Conservation (phyloP, 2,797 vertebrate species). For the Tenualosa thibaudeaui region DNA sequence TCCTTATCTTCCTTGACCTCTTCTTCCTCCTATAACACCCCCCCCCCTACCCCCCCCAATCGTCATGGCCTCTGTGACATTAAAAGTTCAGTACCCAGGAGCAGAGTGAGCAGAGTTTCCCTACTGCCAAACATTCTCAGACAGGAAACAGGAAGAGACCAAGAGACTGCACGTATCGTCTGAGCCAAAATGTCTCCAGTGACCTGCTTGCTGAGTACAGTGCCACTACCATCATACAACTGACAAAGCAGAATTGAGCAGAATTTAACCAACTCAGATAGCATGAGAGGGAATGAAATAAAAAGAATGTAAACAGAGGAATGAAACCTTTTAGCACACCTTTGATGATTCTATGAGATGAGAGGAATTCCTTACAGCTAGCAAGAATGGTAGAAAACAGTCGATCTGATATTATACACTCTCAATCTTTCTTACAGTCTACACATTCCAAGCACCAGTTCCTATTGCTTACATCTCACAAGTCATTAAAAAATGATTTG, state of each 20-base stretch:
- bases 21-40: slow-evolving; percentile 31
- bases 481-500: no score
- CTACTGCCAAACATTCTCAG: background rate
- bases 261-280: background rate
- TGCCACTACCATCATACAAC: background rate
- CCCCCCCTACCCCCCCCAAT: background rate
- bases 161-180: background rate
- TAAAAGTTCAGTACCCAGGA: background rate
- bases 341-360: background rate
- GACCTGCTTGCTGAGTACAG: background rate
- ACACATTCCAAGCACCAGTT: background rate
- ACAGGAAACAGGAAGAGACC: background rate
- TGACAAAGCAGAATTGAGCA: background rate
- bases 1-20: background rate
- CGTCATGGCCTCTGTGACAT: background rate
- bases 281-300: background rate
- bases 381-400: background rate
- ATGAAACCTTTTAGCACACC: background rate
- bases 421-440: no score
- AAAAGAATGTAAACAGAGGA: background rate
- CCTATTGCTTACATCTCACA: background rate
- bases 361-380: background rate
- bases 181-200: background rate
- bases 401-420: no score
- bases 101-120: background rate